phyloP scores from a whole-genome alignment of 2,113 vertebrate genomes.

The Tauraco erythrolophus region DNA sequence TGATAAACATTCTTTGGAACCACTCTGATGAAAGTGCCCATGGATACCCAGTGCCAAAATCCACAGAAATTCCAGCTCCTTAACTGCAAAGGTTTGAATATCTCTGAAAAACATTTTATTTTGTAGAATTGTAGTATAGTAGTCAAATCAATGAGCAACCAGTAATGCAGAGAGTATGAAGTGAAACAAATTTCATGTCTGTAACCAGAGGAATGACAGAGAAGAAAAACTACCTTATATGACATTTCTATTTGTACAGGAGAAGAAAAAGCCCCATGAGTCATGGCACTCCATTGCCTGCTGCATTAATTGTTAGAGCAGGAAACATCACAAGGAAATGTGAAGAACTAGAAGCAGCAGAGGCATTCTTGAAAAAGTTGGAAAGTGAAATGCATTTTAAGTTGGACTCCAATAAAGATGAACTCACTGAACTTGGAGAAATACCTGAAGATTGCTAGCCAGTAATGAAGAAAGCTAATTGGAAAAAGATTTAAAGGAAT shows the following conservation, averaged over 20 bases:
- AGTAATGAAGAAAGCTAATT: background rate
- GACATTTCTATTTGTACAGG: background rate
- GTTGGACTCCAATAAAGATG: background rate
- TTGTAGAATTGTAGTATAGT: background rate
- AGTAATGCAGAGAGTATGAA: background rate
- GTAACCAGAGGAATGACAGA: background rate
- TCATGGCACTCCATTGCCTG: background rate
- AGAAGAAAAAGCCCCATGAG: background rate
- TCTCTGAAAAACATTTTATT: background rate
- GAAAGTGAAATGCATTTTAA: background rate
- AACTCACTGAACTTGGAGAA: background rate
- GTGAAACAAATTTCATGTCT: background rate
- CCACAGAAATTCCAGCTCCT: background rate
- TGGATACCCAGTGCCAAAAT: background rate
- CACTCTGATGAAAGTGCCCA: background rate
- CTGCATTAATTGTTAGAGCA: background rate
- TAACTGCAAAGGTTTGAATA: background rate
- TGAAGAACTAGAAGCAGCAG: background rate
- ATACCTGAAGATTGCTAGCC: background rate
- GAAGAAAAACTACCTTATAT: background rate
- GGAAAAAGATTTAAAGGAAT: background rate
- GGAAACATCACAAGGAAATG: background rate
- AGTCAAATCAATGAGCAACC: background rate
- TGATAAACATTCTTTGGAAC: too few species aligned
- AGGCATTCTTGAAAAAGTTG: slow-evolving; percentile 4